Percentiles rank a stretch among this genome's conserved stretches.
Conservation (phyloP, 2,797 vertebrate genomes). For the Pseudomugil tenellus region DNA sequence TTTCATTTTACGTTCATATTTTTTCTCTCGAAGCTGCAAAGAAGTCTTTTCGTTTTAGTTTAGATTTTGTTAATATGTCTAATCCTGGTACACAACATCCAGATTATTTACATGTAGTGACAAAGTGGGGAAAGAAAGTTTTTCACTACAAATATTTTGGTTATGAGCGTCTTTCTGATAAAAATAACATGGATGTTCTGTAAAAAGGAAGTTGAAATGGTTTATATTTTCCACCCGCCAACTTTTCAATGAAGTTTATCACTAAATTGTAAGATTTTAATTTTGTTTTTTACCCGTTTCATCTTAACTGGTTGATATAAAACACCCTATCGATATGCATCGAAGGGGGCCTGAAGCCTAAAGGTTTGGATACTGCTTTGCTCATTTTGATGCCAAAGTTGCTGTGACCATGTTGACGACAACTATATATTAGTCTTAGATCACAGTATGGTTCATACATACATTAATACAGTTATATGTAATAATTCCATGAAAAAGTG, state of each 20-base stretch:
- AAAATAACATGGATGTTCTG: neutral
- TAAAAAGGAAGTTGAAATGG: neutral
- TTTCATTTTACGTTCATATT: no score
- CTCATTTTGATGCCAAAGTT: neutral
- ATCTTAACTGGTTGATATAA: neutral
- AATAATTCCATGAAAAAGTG: constrained; percentile 14
- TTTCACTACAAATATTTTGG: neutral
- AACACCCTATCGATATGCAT: neutral
- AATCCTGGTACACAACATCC: neutral
- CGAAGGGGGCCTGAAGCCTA: no score
- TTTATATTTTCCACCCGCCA: neutral
- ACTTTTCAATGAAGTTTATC: neutral
- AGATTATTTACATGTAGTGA: neutral
- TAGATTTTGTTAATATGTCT: neutral
- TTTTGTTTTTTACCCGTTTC: neutral
- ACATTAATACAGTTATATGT: no score
- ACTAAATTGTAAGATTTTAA: constrained; percentile 7
- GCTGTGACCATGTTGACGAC: neutral
- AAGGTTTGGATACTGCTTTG: no score
- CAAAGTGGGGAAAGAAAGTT: neutral
- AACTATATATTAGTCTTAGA: neutral
- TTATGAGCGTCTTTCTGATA: no score
- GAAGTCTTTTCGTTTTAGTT: neutral
- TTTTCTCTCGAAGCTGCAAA: neutral
- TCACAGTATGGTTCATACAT: neutral